These are phyloP conservation scores for Salmo trutta DNA, from an alignment of 2,797 vertebrate genomes.

Conservation along the genomic window DNA sequence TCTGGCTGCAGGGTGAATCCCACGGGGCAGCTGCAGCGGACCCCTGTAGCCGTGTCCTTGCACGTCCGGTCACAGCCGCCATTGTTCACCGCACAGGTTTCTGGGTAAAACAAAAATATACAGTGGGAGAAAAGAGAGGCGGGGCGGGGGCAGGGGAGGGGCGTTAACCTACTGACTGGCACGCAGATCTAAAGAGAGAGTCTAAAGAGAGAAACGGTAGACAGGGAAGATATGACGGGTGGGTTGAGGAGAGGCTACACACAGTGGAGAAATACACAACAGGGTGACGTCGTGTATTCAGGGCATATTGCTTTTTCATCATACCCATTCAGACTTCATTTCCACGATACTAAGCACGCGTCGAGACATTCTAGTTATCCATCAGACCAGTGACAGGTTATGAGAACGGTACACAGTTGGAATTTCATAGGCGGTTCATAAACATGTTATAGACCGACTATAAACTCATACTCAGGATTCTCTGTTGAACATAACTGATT, in stretches of 20 bases:
- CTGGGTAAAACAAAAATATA: conserved; percentile 70
- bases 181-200: neutral
- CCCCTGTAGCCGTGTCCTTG: conserved; percentile 96
- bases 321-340: conserved; percentile 22
- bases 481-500: conserved; percentile 15
- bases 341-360: conserved; percentile 15
- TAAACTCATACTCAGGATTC: conserved; percentile 25
- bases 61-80: conserved; percentile 96
- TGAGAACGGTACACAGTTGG: neutral
- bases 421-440: neutral
- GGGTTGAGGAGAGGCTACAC: conserved; percentile 58
- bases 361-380: neutral
- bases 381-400: neutral
- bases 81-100: conserved; percentile 97
- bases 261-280: conserved; percentile 46
- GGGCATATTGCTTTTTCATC: conserved; percentile 50
- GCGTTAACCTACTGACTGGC: conserved; percentile 26
- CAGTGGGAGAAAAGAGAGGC: conserved; percentile 21
- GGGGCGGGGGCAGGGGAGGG: conserved; percentile 26
- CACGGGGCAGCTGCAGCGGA: conserved; percentile 95
- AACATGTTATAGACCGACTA: conserved; percentile 3
- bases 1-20: conserved; percentile 96
- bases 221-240: conserved; percentile 31
- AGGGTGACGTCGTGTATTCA: neutral
- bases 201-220: neutral